Conservation (phyloP, 2,888 invertebrate species). For the Tethea ocularis region DNA sequence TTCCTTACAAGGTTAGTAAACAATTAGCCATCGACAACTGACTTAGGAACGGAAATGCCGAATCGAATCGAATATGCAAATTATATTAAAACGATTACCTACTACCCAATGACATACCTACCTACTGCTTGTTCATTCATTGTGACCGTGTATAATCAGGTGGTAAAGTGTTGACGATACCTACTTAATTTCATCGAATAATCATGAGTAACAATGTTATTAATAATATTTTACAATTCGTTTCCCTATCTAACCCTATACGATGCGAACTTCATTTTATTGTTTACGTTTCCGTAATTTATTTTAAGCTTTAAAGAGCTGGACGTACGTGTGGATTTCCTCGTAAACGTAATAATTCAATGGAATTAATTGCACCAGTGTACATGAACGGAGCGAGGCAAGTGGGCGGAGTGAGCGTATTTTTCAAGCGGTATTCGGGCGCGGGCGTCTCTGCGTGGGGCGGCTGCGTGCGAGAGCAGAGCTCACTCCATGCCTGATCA, state of each 20-base stretch:
- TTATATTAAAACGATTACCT: constrained; percentile 58
- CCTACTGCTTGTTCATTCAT: constrained; percentile 72
- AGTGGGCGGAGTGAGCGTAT: constrained; percentile 77
- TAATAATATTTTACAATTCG: neutral
- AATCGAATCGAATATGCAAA: constrained; percentile 70
- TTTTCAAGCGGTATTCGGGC: constrained; percentile 66
- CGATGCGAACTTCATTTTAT: constrained; percentile 14
- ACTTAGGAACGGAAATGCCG: constrained; percentile 73
- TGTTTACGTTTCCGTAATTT: constrained; percentile 13
- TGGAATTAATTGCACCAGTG: constrained; percentile 44
- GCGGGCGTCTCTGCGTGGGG: constrained; percentile 41
- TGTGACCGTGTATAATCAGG: constrained; percentile 60
- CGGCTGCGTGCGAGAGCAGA: constrained; percentile 23
- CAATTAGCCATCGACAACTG: constrained; percentile 57
- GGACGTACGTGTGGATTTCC: neutral
- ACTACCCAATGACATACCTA: constrained; percentile 46
- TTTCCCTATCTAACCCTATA: neutral
- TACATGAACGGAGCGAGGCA: constrained; percentile 76
- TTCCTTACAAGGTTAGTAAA: constrained; percentile 68
- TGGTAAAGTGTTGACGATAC: constrained; percentile 33
- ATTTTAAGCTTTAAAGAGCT: neutral
- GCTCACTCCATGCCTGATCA: constrained; percentile 79
- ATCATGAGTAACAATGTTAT: neutral
- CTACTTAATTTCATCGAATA: neutral
- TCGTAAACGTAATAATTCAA: constrained; percentile 9